Evolutionary conservation across 1,140 invertebrate genomes (phyloP).

Genomic region (Fopius arisanus): DNA sequence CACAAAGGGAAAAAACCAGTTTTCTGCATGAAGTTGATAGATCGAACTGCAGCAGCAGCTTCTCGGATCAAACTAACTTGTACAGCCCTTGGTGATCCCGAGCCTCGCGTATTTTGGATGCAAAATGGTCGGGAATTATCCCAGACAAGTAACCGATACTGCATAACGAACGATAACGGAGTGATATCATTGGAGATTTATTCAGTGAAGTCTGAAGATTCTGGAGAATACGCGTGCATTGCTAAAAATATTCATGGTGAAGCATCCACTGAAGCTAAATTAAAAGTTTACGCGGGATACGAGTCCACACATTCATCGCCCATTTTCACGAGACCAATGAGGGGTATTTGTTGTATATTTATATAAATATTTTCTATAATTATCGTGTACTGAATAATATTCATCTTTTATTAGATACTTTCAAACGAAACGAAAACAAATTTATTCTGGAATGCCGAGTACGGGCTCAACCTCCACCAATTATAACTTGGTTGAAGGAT

Average conservation of each 20-base stretch:
- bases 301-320: constrained; percentile 74
- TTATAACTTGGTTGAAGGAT: constrained; percentile 81
- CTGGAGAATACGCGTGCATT: constrained; percentile 78
- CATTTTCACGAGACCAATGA: constrained; percentile 76
- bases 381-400: too few species aligned
- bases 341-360: constrained; percentile 69
- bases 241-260: constrained; percentile 79
- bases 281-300: constrained; percentile 76
- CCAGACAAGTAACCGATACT: constrained; percentile 66
- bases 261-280: constrained; percentile 71
- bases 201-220: constrained; percentile 70
- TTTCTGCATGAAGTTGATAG: constrained; percentile 82
- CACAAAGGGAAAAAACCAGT: constrained; percentile 74
- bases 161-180: constrained; percentile 70
- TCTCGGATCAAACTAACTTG: constrained; percentile 83
- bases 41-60: constrained; percentile 77
- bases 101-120: constrained; percentile 83
- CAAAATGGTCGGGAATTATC: constrained; percentile 75
- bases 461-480: constrained; percentile 74
- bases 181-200: constrained; percentile 80
- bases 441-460: constrained; percentile 80
- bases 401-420: constrained; percentile 68
- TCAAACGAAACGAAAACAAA: constrained; percentile 75
- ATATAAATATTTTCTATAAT: too few species aligned
- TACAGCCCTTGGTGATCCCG: constrained; percentile 81